Conservation (phyloP, 2,888 invertebrate genomes). For the Andrena chrysosceles region DNA sequence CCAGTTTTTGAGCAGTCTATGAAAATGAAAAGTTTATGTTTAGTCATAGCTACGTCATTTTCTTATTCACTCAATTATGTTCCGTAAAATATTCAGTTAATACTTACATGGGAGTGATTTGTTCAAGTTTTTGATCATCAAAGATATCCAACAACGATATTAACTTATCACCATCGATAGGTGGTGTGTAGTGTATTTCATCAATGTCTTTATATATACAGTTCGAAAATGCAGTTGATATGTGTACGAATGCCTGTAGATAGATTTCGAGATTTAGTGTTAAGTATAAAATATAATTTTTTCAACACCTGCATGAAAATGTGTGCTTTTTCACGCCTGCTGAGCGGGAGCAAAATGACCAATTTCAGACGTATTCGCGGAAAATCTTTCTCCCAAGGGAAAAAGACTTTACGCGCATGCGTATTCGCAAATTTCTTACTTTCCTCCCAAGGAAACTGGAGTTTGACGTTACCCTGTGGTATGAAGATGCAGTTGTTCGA, state of each 20-base stretch:
- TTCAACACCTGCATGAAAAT: too few relatives aligned
- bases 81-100: background rate
- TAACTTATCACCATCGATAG: constrained; percentile 76
- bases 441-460: too few relatives aligned
- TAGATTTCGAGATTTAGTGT: background rate
- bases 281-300: background rate
- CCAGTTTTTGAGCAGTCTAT: constrained; percentile 85
- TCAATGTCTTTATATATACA: constrained; percentile 77
- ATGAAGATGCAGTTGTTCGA: too few relatives aligned
- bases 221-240: constrained; percentile 82
- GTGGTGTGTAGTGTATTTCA: constrained; percentile 79
- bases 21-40: background rate
- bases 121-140: constrained; percentile 76
- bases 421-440: too few relatives aligned
- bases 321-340: too few relatives aligned
- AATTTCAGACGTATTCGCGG: too few relatives aligned
- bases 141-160: constrained; percentile 76
- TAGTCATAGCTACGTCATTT: background rate
- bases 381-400: too few relatives aligned
- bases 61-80: background rate
- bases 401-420: too few relatives aligned
- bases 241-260: constrained; percentile 79
- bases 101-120: constrained; percentile 77
- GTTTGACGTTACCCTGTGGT: too few relatives aligned
- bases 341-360: too few relatives aligned